Conservation (phyloP, 2,113 vertebrate species). For the Colossoma macropomum region DNA sequence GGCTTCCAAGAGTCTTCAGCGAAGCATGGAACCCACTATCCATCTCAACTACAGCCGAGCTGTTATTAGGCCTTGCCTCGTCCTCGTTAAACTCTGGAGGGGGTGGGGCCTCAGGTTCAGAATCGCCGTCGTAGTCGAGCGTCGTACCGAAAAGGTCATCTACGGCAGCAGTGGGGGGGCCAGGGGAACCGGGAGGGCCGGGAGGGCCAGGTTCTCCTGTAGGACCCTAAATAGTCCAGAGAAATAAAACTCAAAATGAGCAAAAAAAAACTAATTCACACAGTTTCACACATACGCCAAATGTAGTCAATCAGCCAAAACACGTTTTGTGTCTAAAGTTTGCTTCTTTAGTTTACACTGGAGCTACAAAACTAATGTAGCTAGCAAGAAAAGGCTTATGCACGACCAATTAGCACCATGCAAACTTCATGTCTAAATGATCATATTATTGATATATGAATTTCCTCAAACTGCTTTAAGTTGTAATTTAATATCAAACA, state of each 20-base stretch:
- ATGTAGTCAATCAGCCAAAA: background rate
- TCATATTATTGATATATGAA: no score
- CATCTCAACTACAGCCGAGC: constrained; percentile 63
- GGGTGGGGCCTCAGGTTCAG: constrained; percentile 61
- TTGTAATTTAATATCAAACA: background rate
- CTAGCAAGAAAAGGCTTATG: no score
- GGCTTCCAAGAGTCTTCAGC: constrained; percentile 90
- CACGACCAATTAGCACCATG: no score
- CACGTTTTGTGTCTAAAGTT: background rate
- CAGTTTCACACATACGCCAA: background rate
- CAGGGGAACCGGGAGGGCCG: constrained; percentile 89
- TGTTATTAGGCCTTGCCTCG: constrained; percentile 86
- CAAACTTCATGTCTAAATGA: no score
- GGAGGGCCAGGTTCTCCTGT: constrained; percentile 88
- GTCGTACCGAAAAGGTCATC: constrained; percentile 85
- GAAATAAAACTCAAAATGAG: background rate
- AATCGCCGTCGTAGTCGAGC: constrained; percentile 78
- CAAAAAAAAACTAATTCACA: background rate
- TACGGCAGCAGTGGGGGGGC: constrained; percentile 84
- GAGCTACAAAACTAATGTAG: no score
- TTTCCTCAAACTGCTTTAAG: no score
- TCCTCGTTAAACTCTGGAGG: constrained; percentile 90
- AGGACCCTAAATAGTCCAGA: constrained; percentile 78
- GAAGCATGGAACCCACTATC: constrained; percentile 87
- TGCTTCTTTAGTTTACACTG: no score